Conservation (phyloP, 2,888 invertebrate genomes). For the Ennomos erosarius region DNA sequence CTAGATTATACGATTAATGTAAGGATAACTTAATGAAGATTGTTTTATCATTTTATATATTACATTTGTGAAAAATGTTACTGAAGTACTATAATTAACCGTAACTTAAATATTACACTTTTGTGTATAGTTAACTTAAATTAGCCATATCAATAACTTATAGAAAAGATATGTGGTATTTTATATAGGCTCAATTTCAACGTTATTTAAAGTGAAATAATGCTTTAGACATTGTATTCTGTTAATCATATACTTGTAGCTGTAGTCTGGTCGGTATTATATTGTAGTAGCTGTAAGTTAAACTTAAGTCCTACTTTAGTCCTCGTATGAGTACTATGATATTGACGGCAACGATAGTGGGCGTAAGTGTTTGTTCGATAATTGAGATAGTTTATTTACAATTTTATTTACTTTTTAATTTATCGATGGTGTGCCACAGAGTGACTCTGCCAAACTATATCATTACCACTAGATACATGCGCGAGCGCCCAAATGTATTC, state of each 20-base stretch:
- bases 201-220: slow-evolving; percentile 85
- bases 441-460: slow-evolving; percentile 85
- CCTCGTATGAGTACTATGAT: slow-evolving; percentile 80
- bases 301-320: slow-evolving; percentile 74
- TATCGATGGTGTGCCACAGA: slow-evolving; percentile 85
- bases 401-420: slow-evolving; percentile 83
- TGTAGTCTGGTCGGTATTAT: slow-evolving; percentile 82
- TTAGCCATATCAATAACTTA: slow-evolving; percentile 86
- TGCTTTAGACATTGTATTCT: slow-evolving; percentile 83
- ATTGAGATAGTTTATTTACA: slow-evolving; percentile 81
- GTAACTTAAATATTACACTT: slow-evolving; percentile 85
- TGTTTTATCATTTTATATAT: slow-evolving; percentile 86
- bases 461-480: slow-evolving; percentile 75
- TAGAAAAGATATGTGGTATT: slow-evolving; percentile 86
- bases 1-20: slow-evolving; percentile 86
- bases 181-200: slow-evolving; percentile 86
- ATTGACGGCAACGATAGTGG: slow-evolving; percentile 83
- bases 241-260: slow-evolving; percentile 85
- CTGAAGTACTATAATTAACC: slow-evolving; percentile 84
- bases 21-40: slow-evolving; percentile 86
- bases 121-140: slow-evolving; percentile 86
- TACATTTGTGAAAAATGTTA: slow-evolving; percentile 85
- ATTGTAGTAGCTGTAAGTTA: slow-evolving; percentile 74
- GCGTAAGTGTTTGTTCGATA: slow-evolving; percentile 82
- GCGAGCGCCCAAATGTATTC: slow-evolving; percentile 56